A percentile compares a stretch with the other conserved stretches of the same genome.
phyloP scores from a whole-genome alignment of 2,113 vertebrate species.

The Myiozetetes cayanensis region DNA sequence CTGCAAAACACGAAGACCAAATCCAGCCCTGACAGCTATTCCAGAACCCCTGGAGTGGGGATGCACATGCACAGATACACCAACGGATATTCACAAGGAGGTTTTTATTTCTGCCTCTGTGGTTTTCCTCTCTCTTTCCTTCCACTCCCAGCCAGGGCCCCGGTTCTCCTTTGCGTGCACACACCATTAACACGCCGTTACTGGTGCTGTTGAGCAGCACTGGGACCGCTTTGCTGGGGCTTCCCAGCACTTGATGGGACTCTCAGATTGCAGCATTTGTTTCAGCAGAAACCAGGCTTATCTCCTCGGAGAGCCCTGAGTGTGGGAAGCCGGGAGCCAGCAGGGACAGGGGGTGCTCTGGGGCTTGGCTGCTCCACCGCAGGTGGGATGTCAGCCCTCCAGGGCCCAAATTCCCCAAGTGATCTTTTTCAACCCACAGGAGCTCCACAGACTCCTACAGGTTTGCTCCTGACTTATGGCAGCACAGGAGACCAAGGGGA shows the following conservation, averaged over 20 bases:
- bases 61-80: accelerated
- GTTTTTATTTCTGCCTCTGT: background rate
- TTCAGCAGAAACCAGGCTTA: background rate
- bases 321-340: background rate
- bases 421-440: background rate
- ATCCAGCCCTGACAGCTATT: background rate
- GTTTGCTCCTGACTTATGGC: background rate
- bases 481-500: background rate
- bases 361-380: background rate
- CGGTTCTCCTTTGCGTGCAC: background rate
- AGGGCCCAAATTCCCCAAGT: background rate
- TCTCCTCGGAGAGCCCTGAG: background rate
- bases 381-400: background rate
- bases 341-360: background rate
- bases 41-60: background rate
- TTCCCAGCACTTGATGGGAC: background rate
- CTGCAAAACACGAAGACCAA: background rate
- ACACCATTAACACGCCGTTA: background rate
- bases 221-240: background rate
- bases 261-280: background rate
- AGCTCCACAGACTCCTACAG: background rate
- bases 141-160: background rate
- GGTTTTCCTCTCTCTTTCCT: background rate
- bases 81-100: accelerated
- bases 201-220: background rate